Conservation (phyloP, 2,113 vertebrate genomes). For the Sceloporus undulatus region DNA sequence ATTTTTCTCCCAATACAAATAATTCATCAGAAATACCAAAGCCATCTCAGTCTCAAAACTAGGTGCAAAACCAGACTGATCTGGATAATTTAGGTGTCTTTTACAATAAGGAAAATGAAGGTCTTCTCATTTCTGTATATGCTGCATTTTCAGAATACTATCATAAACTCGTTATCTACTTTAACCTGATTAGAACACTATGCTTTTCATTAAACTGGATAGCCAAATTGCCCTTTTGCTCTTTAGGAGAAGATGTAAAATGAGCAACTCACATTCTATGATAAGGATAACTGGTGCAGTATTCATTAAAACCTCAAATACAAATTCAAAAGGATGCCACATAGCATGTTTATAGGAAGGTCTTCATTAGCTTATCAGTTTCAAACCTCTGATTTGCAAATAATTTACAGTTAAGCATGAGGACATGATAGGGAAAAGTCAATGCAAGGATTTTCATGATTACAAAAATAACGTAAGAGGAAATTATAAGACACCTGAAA, state of each 20-base stretch:
- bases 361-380: conserved; percentile 72
- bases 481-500: conserved; percentile 54
- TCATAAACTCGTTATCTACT: conserved; percentile 53
- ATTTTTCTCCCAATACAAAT: neutral
- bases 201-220: conserved; percentile 64
- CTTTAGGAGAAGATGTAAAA: conserved; percentile 67
- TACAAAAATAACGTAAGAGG: conserved; percentile 55
- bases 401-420: conserved; percentile 71
- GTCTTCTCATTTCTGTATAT: neutral
- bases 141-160: conserved; percentile 49
- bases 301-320: conserved; percentile 63
- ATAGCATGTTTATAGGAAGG: conserved; percentile 51
- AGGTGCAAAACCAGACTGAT: neutral
- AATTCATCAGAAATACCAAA: too few relatives aligned
- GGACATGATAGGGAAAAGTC: conserved; percentile 50
- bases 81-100: conserved; percentile 4
- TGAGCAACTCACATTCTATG: conserved; percentile 66
- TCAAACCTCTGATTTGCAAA: conserved; percentile 67
- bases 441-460: conserved; percentile 57
- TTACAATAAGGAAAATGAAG: neutral
- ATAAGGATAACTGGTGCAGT: conserved; percentile 62
- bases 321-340: conserved; percentile 70
- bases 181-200: conserved; percentile 59
- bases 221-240: conserved; percentile 51
- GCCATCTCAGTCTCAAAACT: neutral